A percentile compares a stretch with the other conserved stretches of the same genome.
Evolutionary conservation across 2,888 invertebrate genomes (phyloP).

Genomic region (Ctena decussata): DNA sequence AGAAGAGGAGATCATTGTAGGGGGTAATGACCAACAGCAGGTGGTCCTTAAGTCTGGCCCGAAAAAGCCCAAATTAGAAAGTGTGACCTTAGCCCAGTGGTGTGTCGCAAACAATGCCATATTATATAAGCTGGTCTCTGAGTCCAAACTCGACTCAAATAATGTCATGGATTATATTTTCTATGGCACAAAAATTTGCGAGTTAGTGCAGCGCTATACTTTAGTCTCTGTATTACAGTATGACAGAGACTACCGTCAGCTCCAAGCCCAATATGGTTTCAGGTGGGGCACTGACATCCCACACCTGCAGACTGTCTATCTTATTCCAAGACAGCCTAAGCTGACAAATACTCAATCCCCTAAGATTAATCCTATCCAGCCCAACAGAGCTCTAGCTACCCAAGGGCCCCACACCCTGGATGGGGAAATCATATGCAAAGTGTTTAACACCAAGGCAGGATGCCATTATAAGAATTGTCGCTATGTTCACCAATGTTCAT

Average conservation of each 20-base stretch:
- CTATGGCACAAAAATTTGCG: background rate
- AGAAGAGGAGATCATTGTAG: background rate
- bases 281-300: constrained; percentile 1
- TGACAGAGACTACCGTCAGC: constrained; percentile 11
- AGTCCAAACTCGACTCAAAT: background rate
- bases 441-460: background rate
- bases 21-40: background rate
- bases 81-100: constrained; percentile 1
- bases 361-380: background rate
- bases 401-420: background rate
- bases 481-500: background rate
- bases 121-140: background rate
- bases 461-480: background rate
- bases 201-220: background rate
- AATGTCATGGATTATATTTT: constrained; percentile 5
- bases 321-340: background rate
- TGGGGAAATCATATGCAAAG: background rate
- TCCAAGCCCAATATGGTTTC: background rate
- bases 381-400: background rate
- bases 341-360: too few relatives aligned
- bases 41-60: background rate
- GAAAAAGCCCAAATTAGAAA: constrained; percentile 11
- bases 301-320: background rate
- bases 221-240: background rate
- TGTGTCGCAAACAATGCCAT: constrained; percentile 13